Evolutionary conservation across 2,888 invertebrate species (phyloP).

Genomic region (Troides helena): DNA sequence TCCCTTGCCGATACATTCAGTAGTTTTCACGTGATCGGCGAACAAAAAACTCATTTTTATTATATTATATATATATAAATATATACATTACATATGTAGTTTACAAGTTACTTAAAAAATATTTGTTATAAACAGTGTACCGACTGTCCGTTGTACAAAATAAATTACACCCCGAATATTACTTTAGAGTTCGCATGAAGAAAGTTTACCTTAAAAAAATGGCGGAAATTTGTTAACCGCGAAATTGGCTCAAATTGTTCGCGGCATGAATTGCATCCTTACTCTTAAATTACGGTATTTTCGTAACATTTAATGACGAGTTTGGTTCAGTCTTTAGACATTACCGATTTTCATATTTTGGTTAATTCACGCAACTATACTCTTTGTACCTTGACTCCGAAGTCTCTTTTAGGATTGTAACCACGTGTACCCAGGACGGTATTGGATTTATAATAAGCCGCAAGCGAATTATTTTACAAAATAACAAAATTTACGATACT

Average conservation of each 20-base stretch:
- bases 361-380: not conserved
- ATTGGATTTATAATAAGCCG: not conserved
- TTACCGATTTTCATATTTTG: slow-evolving; percentile 37
- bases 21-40: too few relatives aligned
- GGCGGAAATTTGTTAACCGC: slow-evolving; percentile 47
- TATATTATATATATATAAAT: too few relatives aligned
- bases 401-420: not conserved
- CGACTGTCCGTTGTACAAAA: too few relatives aligned
- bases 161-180: too few relatives aligned
- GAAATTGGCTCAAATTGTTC: slow-evolving; percentile 72
- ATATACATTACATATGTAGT: too few relatives aligned
- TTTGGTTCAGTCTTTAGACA: slow-evolving; percentile 36
- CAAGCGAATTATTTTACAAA: not conserved
- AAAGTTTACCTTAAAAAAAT: slow-evolving; percentile 17
- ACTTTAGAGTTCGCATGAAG: slow-evolving; percentile 4
- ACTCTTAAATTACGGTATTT: slow-evolving; percentile 40
- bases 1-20: too few relatives aligned
- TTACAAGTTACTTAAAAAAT: too few relatives aligned
- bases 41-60: too few relatives aligned
- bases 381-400: not conserved
- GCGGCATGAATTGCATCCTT: slow-evolving; percentile 63
- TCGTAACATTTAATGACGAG: slow-evolving; percentile 40
- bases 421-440: not conserved
- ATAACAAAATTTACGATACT: not conserved
- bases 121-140: too few relatives aligned